Evolutionary conservation across 2,888 invertebrate genomes (phyloP).

Genomic region (Protodeltote pygarga): DNA sequence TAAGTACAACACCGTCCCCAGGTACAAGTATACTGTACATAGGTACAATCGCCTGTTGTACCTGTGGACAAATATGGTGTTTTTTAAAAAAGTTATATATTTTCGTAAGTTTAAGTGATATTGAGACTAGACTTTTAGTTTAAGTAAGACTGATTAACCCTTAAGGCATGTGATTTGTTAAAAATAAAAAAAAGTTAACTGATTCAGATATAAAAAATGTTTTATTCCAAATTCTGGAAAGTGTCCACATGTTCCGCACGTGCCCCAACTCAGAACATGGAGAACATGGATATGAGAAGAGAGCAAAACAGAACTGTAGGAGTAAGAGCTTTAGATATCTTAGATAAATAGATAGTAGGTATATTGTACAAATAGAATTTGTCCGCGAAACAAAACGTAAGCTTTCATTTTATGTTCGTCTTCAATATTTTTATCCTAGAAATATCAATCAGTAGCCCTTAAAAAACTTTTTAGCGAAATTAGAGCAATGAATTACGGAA

Average conservation of each 20-base stretch:
- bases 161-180: not conserved
- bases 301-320: no score
- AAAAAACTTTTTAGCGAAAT: no score
- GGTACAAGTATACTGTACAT: slow-evolving; percentile 3
- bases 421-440: no score
- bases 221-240: not conserved
- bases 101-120: slow-evolving; percentile 1
- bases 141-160: not conserved
- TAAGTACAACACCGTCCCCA: slow-evolving; percentile 17
- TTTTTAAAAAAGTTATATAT: slow-evolving; percentile 8
- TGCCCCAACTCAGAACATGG: no score
- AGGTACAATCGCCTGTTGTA: slow-evolving; percentile 19
- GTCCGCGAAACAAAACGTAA: no score
- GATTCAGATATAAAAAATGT: not conserved
- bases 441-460: no score
- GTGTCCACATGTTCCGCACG: not conserved
- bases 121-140: slow-evolving; percentile 1
- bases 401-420: no score
- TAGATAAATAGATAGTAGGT: no score
- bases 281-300: no score
- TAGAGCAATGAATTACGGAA: no score
- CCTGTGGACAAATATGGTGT: slow-evolving; percentile 16
- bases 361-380: no score
- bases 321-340: no score
- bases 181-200: not conserved